Conservation (phyloP, 2,113 vertebrate species). For the Empidonax traillii region DNA sequence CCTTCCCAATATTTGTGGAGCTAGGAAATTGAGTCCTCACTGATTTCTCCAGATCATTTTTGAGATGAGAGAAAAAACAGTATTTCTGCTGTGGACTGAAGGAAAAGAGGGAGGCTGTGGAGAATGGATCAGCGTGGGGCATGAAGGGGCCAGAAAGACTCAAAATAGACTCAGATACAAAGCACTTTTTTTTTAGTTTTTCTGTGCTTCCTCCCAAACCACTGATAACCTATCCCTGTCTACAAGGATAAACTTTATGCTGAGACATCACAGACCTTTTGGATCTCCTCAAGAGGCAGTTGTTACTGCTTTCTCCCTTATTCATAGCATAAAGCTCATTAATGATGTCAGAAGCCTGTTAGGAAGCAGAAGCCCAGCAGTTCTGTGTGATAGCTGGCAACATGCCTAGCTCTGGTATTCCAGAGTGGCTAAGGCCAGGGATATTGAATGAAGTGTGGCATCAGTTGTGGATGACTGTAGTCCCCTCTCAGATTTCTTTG, state of each 20-base stretch:
- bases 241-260: neutral
- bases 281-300: neutral
- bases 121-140: neutral
- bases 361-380: neutral
- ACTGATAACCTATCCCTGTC: neutral
- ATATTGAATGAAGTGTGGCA: neutral
- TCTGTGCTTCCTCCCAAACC: neutral
- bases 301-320: neutral
- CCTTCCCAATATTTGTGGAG: neutral
- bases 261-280: neutral
- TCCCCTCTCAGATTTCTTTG: neutral
- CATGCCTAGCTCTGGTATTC: neutral
- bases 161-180: neutral
- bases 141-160: neutral
- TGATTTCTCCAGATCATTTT: neutral
- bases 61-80: neutral
- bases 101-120: neutral
- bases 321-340: neutral
- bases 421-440: neutral
- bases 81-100: neutral
- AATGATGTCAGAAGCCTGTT: neutral
- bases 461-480: neutral
- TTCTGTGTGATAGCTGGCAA: neutral
- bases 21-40: neutral
- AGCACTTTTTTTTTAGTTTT: neutral